phyloP scores from a whole-genome alignment of 2,797 vertebrate species.

The Enteromius unitaeniatus region DNA sequence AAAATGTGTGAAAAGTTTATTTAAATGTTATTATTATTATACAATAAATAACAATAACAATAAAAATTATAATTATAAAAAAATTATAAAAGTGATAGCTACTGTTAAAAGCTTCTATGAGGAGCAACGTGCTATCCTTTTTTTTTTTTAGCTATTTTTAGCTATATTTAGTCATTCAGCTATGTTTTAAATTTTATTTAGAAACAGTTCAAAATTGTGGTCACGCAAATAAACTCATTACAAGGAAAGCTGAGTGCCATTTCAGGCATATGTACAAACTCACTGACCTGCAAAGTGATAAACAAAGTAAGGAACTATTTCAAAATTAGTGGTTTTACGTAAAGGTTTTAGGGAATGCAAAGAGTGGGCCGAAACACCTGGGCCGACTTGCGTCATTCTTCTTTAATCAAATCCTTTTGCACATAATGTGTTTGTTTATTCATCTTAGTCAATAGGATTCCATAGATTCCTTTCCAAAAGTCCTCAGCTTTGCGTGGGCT shows the following conservation, averaged over 20 bases:
- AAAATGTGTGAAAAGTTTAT: not conserved
- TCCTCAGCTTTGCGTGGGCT: not conserved
- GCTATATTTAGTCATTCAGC: not conserved
- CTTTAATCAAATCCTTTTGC: constrained; percentile 48
- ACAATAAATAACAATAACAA: not conserved
- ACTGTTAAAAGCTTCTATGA: not conserved
- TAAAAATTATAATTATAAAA: too few relatives aligned
- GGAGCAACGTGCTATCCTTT: not conserved
- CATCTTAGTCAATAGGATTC: constrained; percentile 49
- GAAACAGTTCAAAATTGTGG: constrained; percentile 10
- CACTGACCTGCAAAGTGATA: not conserved
- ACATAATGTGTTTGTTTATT: constrained; percentile 48
- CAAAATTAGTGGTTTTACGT: not conserved
- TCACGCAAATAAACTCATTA: constrained; percentile 1
- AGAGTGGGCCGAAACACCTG: constrained; percentile 6
- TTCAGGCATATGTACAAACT: not conserved
- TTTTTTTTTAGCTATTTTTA: not conserved
- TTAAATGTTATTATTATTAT: not conserved
- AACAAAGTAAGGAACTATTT: not conserved
- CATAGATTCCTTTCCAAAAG: constrained; percentile 51
- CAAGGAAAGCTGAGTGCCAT: constrained; percentile 3
- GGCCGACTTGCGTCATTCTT: constrained; percentile 19
- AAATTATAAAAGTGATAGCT: not conserved
- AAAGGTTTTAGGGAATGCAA: constrained; percentile 13
- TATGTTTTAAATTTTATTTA: not conserved